Evolutionary conservation across 2,113 vertebrate species (phyloP), one percentile per base, ranked within the genome.

Genomic region (Toxotes jaculatrix): DNA sequence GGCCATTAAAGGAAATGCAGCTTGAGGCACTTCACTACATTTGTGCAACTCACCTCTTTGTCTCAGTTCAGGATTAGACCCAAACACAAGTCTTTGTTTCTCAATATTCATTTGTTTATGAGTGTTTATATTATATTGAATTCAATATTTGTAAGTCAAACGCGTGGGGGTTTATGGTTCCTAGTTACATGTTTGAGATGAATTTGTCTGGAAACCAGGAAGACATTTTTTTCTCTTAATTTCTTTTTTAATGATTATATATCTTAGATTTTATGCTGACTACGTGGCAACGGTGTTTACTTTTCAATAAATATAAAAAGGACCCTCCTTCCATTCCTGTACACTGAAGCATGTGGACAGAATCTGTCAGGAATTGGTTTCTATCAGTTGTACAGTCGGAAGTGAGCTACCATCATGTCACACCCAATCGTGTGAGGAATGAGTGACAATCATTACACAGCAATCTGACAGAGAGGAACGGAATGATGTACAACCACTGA

Each of bases 401-500:
- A 57, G 51, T 53, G 31, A 74, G 64, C 47, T 14, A 42, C 42
- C 55, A 38, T 21, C 16, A 31, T 53, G 66, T 70, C 38, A 51
- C 55, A 43, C 4, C 11, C 2, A 13, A 77, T 61, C 27, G 36
- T 38, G 13, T 31, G 11, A 19, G 56, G 23, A 65, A 42, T 62
- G 63, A 77, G 47, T 63, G 78, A 76, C 36, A 47, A 40, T 51
- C 61, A 51, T 76, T 43, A 38, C 49, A 59, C 59, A 19, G n/a
- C 31, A 40, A 62, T 42, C 32, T 72, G 77, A 72, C 60, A 66
- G 60, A 49, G 23, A 66, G 34, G 14, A 49, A 27, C 9, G 12
- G n/a, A 45, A 66, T 60, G n/a, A 61, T 55, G 36, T 51, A 16
- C 1, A 65, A 60, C 53, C 27, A n/a, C 3, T 36, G 56, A 74